These are phyloP conservation scores for Sylvicola cinctus DNA, from an alignment of 2,888 invertebrate genomes.

Conservation along the genomic window DNA sequence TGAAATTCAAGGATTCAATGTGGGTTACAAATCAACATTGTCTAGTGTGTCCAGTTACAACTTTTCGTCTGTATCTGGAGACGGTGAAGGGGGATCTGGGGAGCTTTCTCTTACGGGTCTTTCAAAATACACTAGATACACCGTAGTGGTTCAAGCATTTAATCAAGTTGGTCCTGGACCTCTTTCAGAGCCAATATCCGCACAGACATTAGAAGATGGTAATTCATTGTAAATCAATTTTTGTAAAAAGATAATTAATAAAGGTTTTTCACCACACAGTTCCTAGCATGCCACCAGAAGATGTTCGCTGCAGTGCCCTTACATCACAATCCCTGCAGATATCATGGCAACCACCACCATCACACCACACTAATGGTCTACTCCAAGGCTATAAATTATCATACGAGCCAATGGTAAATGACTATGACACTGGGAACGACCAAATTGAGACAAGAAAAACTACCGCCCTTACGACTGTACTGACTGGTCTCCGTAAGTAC, in stretches of 20 bases:
- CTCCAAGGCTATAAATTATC: constrained; percentile 54
- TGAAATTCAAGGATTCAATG: constrained; percentile 53
- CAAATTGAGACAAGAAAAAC: constrained; percentile 41
- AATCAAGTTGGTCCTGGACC: constrained; percentile 57
- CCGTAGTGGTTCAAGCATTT: constrained; percentile 48
- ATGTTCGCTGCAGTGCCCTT: constrained; percentile 50
- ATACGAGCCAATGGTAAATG: constrained; percentile 42
- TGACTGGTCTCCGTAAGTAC: constrained; percentile 49
- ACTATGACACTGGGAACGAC: constrained; percentile 27
- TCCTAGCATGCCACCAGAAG: constrained; percentile 58
- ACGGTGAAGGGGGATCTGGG: constrained; percentile 44
- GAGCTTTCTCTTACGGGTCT: constrained; percentile 41
- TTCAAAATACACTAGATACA: constrained; percentile 43
- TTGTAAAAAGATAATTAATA: neutral
- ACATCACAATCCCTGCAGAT: constrained; percentile 58
- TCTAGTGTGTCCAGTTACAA: constrained; percentile 35
- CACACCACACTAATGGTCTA: constrained; percentile 50
- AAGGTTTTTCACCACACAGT: constrained; percentile 26
- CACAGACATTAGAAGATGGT: constrained; percentile 59
- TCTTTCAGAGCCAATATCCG: constrained; percentile 40
- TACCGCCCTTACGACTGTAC: constrained; percentile 43
- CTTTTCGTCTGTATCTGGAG: constrained; percentile 44
- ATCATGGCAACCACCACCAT: constrained; percentile 60
- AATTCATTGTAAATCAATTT: constrained; percentile 10
- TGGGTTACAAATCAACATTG: constrained; percentile 29